Base-by-base conservation (phyloP, 2,888 invertebrate species). In the Branchipolynoe longqiensis region DNA sequence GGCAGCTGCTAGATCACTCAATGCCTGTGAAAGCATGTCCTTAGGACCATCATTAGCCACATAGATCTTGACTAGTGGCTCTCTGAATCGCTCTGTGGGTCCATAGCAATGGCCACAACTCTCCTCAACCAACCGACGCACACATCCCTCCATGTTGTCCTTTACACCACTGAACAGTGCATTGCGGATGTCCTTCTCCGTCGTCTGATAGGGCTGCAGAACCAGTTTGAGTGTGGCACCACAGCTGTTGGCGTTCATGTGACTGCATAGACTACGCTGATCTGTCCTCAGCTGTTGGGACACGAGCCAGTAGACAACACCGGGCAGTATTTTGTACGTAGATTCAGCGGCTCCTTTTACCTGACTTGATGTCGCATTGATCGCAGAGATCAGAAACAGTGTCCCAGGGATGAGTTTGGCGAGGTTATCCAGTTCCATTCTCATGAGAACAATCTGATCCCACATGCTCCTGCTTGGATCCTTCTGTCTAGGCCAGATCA, bases 151-250 rank as follows among this genome's bases (percentile, higher is more conserved):
- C 25, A 54, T 48, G 28, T 78, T 78, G 54, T 78, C 78, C 28
- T 78, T 78, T 0, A 78, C 78, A 41, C 48, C 25, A 25, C 28
- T 41, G 54, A 78, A 78, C 48, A 78, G 28, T 12, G 78, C 78
- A 48, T 41, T 48, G 22, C 78, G 41, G 3, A 78, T 12, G 28
- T 78, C 78, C 54, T 78, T 78, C 18, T 78, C 78, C 18, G 78
- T 28, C 1, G 48, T 78, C 48, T 78, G 78, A 48, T 78, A 78
- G 1, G 78, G 78, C 54, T 78, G 78, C 1, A 78, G 78, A 12
- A 41, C 18, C 18, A 78, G 25, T 33, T 78, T 78, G 12, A 54
- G 41, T 2, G 54, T 54, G 2, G 78, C 54, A 0, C 14, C 54
- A 54, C 41, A 78, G 2, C 28, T 22, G 78, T 78, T 78, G n/a